Percentiles rank a stretch among this genome's conserved stretches.
These are phyloP conservation scores for Otus sunia DNA, from an alignment of 2,113 vertebrate genomes.

Conservation along the genomic window DNA sequence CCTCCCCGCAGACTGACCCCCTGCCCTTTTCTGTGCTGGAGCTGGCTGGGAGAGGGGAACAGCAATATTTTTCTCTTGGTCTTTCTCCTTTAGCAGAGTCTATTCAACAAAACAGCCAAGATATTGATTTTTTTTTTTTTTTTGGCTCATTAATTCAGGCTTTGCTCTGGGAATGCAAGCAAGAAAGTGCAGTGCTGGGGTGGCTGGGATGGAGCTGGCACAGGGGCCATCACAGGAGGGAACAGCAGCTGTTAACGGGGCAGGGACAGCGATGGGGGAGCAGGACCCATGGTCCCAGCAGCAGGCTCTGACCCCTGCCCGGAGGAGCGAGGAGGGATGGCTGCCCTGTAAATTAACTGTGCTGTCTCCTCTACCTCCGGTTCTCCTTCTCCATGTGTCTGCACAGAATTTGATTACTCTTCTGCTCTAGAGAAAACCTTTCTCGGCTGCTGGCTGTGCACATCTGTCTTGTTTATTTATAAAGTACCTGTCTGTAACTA, in stretches of 20 bases:
- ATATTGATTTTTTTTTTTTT: background rate
- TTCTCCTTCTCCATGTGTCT: background rate
- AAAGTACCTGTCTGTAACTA: background rate
- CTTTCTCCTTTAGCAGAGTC: background rate
- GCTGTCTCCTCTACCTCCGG: background rate
- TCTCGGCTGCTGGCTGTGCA: background rate
- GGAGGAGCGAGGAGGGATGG: background rate
- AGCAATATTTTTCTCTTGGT: background rate
- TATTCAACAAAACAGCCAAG: background rate
- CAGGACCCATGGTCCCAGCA: rapidly evolving
- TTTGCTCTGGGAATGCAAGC: background rate
- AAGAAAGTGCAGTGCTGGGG: background rate
- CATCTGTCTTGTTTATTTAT: background rate
- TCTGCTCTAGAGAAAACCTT: background rate
- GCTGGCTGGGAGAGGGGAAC: background rate
- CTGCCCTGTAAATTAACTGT: background rate
- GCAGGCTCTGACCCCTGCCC: background rate
- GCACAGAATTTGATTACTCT: background rate
- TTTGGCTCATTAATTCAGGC: background rate
- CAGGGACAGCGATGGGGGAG: background rate
- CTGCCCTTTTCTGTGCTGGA: no score
- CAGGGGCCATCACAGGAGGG: no score
- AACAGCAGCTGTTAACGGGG: rapidly evolving
- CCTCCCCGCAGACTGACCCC: rapidly evolving
- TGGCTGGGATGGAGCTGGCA: background rate